Evolutionary conservation across 1,140 invertebrate species (phyloP).

Genomic region (Dendrolimus punctatus): DNA sequence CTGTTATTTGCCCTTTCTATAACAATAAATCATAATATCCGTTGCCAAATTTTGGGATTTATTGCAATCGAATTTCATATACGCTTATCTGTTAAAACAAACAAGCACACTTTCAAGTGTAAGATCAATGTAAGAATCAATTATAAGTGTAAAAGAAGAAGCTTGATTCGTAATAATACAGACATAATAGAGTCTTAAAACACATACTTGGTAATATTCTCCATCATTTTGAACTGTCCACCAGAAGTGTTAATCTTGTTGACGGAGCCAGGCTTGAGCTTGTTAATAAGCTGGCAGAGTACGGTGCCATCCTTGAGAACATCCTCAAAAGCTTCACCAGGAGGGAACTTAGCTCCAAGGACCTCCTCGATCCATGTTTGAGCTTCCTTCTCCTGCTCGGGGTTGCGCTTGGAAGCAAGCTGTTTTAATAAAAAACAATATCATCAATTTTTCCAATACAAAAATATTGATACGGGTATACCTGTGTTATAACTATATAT

Average conservation of each 20-base stretch:
- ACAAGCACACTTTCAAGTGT: no score
- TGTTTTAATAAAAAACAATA: constrained; percentile 39
- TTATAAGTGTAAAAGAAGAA: constrained; percentile 1
- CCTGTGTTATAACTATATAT: no score
- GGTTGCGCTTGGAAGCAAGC: constrained; percentile 92
- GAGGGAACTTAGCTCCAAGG: constrained; percentile 88
- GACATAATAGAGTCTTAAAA: neutral
- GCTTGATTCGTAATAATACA: no score
- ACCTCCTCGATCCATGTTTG: constrained; percentile 94
- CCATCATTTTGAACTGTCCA: constrained; percentile 96
- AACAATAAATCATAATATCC: no score
- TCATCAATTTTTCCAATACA: neutral
- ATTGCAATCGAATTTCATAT: no score
- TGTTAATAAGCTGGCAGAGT: constrained; percentile 94
- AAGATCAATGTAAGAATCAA: constrained; percentile 8
- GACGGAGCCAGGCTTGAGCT: constrained; percentile 85
- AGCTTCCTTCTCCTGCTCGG: constrained; percentile 89
- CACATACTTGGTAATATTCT: constrained; percentile 90
- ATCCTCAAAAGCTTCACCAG: constrained; percentile 83
- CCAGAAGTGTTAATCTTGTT: constrained; percentile 91
- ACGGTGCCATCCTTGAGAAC: constrained; percentile 89
- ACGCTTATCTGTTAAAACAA: no score
- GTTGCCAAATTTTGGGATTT: no score
- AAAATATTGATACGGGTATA: no score
- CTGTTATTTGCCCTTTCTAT: no score